These are phyloP conservation scores for Drosophila saltans DNA, from an alignment of 1,140 invertebrate species.

Conservation along the genomic window DNA sequence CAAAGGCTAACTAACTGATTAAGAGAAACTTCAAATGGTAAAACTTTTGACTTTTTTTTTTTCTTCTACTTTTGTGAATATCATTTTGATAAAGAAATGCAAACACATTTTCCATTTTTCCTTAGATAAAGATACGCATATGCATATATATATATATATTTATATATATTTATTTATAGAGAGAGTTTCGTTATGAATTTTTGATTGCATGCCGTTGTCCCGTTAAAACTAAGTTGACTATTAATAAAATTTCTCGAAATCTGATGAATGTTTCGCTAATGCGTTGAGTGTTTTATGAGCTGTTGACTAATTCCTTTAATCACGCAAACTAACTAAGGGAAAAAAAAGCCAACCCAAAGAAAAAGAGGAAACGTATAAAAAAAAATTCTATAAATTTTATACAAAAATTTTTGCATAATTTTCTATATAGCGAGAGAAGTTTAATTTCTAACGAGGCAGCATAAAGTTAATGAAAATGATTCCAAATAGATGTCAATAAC, in stretches of 20 bases:
- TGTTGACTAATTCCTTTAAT: constrained; percentile 10
- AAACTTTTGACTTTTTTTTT: constrained; percentile 1
- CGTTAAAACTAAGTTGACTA: constrained; percentile 7
- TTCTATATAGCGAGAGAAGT: neutral
- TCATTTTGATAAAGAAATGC: neutral
- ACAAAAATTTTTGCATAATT: neutral
- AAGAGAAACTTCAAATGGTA: neutral
- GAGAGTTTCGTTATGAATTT: neutral
- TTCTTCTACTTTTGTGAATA: neutral
- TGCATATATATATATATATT: neutral
- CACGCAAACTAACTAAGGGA: constrained; percentile 1
- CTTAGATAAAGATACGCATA: neutral
- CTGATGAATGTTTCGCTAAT: constrained; percentile 12
- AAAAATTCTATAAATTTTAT: neutral
- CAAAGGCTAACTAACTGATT: neutral
- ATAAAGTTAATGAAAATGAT: no score
- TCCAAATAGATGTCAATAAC: no score
- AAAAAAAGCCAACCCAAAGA: neutral
- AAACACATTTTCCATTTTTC: neutral
- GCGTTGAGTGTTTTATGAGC: constrained; percentile 12
- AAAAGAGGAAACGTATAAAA: neutral
- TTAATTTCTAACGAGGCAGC: neutral
- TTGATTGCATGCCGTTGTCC: neutral
- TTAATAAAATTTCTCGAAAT: constrained; percentile 4
- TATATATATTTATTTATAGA: neutral